phyloP scores from a whole-genome alignment of 1,140 invertebrate genomes.

The Diplogasteroides magnus region DNA sequence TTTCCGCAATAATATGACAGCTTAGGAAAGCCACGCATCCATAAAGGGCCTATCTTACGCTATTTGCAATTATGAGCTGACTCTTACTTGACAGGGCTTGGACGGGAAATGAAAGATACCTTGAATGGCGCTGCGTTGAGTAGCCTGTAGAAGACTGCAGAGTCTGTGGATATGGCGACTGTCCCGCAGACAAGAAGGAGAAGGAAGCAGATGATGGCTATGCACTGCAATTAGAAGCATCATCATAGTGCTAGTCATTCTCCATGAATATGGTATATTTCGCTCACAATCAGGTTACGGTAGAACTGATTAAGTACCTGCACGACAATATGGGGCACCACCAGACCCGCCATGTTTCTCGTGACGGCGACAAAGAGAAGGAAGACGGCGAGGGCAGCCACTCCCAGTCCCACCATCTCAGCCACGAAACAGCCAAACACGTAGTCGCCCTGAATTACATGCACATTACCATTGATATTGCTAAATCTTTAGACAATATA shows the following conservation, averaged over 20 bases:
- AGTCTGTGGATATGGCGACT: constrained; percentile 45
- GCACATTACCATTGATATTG: too few species aligned
- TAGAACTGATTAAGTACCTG: constrained; percentile 35
- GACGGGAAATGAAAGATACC: constrained; percentile 37
- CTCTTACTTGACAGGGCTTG: constrained; percentile 10
- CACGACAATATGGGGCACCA: constrained; percentile 48
- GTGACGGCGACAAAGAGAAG: constrained; percentile 44
- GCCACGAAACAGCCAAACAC: constrained; percentile 40
- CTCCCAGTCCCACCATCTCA: constrained; percentile 32
- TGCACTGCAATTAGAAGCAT: constrained; percentile 40
- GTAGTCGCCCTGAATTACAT: constrained; percentile 34
- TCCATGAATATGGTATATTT: too few species aligned
- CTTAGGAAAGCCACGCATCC: too few species aligned
- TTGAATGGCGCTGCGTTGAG: constrained; percentile 49
- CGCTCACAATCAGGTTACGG: too few species aligned
- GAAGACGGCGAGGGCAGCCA: constrained; percentile 38
- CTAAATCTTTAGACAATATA: too few species aligned
- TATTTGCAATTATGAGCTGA: too few species aligned
- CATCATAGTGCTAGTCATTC: too few species aligned
- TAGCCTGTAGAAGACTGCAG: constrained; percentile 45
- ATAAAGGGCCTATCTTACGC: too few species aligned
- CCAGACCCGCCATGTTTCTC: constrained; percentile 39
- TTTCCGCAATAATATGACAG: too few species aligned
- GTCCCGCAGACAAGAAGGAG: constrained; percentile 40
- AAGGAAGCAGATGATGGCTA: constrained; percentile 41